Base-by-base conservation (phyloP, 2,113 vertebrate genomes). In the Nesogale talazaci region DNA sequence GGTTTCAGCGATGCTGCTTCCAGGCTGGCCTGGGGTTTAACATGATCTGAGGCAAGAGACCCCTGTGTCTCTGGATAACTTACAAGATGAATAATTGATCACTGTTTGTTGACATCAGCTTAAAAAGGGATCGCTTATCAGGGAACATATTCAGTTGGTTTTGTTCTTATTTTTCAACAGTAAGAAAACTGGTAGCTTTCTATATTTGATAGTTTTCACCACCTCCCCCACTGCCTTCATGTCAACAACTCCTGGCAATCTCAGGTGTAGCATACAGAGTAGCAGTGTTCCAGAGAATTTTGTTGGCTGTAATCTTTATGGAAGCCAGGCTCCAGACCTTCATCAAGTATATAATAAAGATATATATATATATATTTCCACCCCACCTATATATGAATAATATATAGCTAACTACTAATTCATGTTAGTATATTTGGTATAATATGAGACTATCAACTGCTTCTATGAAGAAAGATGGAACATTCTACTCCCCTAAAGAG, bases 61-160 rank as follows among this genome's bases (percentile, higher is more conserved):
- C 90, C 25, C 34, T 38, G 17, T 93, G 83, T 61, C 77, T 94
- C 57, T 89, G 74, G 81, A 69, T 93, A 88, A 83, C 70, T 70
- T 88, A 42, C 78, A 78, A 23, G 76, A 59, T 88, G 52, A 92
- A 88, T 92, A 90, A 93, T 91, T 92, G 79, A 57, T 69, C 40
- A 38, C 17, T 57, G 77, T 67, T 40, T 19, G 34, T 69, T 86
- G 75, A 82, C 4, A 12, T 89, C 31, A 20, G 92, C 83, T 93
- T 94, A 56, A 89, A 90, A 83, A 80, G 69, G 83, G 65, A 81
- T 90, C 61, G 86, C 90, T 95, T 90, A 89, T 91, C 82, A 86
- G 75, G 20, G 7, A 84, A 36, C 10, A 61, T 86, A 61, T 63
- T 40, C 77, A 78, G 6, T 80, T 61, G 61, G 86, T 90, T 78